Evolutionary conservation across 2,797 vertebrate genomes (phyloP).

Genomic region (Neoniphon sammara): DNA sequence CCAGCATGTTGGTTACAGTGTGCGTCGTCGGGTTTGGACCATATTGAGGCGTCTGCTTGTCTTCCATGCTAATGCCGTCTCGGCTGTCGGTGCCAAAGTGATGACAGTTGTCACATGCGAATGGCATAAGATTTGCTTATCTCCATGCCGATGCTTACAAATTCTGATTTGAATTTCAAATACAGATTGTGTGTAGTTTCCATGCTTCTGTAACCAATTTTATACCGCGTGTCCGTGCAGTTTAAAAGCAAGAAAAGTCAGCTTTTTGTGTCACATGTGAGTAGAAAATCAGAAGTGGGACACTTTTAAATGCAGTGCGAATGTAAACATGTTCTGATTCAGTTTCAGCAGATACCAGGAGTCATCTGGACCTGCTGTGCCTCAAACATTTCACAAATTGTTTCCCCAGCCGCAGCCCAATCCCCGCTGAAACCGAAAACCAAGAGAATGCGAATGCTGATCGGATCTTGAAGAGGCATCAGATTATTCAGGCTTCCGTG

Average conservation of each 20-base stretch:
- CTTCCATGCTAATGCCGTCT: not conserved
- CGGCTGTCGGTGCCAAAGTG: constrained; percentile 24
- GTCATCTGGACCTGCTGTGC: not conserved
- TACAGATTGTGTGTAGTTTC: not conserved
- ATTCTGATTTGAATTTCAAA: constrained; percentile 20
- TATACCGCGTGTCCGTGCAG: not conserved
- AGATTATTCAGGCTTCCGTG: constrained; percentile 37
- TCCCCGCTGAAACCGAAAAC: constrained; percentile 17
- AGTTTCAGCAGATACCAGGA: not conserved
- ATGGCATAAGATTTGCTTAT: not conserved
- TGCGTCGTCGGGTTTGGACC: constrained; percentile 10
- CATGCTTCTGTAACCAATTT: not conserved
- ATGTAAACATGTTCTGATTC: not conserved
- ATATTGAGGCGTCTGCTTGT: constrained; percentile 29
- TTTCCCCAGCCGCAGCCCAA: constrained; percentile 23
- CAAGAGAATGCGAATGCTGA: constrained; percentile 37
- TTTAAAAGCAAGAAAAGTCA: not conserved
- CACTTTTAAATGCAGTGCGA: too few relatives aligned
- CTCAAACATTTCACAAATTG: not conserved
- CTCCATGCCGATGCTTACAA: constrained; percentile 19
- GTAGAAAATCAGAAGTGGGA: too few relatives aligned
- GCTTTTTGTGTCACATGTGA: not conserved
- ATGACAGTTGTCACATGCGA: too few relatives aligned
- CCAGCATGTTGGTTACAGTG: constrained; percentile 7
- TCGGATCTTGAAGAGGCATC: constrained; percentile 40